A percentile compares a stretch with the other conserved stretches of the same genome.
Evolutionary conservation across 2,797 vertebrate species (phyloP).

Genomic region (Dicrostonyx torquatus): DNA sequence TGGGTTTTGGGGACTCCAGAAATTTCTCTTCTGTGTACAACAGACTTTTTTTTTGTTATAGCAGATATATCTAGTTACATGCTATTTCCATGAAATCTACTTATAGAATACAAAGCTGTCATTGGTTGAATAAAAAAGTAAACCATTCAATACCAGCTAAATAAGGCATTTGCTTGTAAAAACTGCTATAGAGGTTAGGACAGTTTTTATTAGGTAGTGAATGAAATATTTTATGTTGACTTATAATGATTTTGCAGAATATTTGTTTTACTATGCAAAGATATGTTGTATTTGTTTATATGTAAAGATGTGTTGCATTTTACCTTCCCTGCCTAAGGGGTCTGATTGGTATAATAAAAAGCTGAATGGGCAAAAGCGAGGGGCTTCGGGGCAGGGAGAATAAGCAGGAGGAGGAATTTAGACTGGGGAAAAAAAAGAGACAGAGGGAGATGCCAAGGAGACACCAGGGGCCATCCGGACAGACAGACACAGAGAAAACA

Average conservation of each 20-base stretch:
- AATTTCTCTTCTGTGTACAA: neutral
- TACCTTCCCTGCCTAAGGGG: neutral
- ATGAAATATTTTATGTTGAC: slow-evolving; percentile 13
- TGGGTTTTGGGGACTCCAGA: neutral
- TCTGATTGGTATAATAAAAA: neutral
- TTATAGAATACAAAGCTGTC: neutral
- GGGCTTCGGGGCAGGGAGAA: neutral
- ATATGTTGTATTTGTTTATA: no score
- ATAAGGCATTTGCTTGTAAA: slow-evolving; percentile 22
- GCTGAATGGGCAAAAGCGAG: neutral
- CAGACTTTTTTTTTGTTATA: neutral
- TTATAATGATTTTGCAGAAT: neutral
- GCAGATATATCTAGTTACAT: neutral
- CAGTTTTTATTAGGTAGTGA: neutral
- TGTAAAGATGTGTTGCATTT: neutral
- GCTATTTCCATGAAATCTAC: slow-evolving; percentile 5
- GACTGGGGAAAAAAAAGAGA: neutral
- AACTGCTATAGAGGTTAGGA: slow-evolving; percentile 30
- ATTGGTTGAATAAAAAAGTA: slow-evolving; percentile 16
- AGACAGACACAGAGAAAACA: neutral
- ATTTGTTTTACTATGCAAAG: neutral
- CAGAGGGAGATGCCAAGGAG: neutral
- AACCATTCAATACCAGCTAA: neutral
- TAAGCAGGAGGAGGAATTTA: neutral
- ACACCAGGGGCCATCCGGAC: neutral